Evolutionary conservation across 2,113 vertebrate genomes (phyloP).

Genomic region (Nycticryphes semicollaris): DNA sequence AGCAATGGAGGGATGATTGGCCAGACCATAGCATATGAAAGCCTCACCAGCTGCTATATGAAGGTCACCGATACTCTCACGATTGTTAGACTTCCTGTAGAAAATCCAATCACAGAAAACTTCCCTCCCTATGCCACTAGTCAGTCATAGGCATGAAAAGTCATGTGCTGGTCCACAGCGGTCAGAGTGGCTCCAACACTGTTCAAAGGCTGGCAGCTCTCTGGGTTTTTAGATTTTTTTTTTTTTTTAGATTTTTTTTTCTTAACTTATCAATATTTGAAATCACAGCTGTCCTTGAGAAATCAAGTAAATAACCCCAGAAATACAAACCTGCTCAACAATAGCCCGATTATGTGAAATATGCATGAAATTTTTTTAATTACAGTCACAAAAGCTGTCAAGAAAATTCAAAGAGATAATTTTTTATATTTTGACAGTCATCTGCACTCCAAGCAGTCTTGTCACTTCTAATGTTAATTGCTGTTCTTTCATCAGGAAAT

Average conservation of each 20-base stretch:
- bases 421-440: conserved; percentile 50
- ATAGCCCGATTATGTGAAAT: background rate
- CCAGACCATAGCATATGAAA: background rate
- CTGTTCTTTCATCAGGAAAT: conserved; percentile 57
- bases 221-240: background rate
- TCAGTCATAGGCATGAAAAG: background rate
- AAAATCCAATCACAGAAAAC: background rate
- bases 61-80: background rate
- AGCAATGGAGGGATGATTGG: background rate
- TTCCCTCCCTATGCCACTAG: background rate
- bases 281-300: background rate
- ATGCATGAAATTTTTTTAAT: background rate
- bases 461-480: conserved; percentile 53
- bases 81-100: background rate
- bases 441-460: conserved; percentile 27
- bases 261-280: background rate
- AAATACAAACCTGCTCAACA: background rate
- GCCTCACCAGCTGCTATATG: background rate
- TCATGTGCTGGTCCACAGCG: background rate
- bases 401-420: conserved; percentile 47
- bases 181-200: background rate
- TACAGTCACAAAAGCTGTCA: background rate
- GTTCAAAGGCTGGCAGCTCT: background rate
- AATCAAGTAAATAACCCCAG: conserved; percentile 16
- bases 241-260: background rate